phyloP scores from a whole-genome alignment of 1,140 invertebrate species.

The Battus philenor region DNA sequence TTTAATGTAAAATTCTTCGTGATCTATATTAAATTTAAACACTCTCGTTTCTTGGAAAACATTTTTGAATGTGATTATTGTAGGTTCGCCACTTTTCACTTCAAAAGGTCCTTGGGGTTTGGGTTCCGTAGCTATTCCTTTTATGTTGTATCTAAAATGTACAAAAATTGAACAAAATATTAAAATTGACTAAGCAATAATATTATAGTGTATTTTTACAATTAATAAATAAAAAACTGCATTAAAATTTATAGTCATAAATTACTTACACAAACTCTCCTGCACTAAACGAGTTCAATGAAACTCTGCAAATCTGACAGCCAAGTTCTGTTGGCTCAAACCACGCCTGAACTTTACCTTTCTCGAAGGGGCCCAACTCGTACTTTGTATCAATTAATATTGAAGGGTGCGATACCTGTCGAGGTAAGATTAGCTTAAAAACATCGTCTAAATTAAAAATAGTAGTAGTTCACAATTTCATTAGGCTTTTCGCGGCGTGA shows the following conservation, averaged over 20 bases:
- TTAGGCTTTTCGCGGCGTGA: too few species aligned
- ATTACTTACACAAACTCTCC: conserved; percentile 58
- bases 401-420: conserved; percentile 50
- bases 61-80: conserved; percentile 52
- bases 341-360: conserved; percentile 54
- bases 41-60: conserved; percentile 45
- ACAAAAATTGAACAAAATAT: too few species aligned
- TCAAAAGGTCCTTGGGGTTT: conserved; percentile 55
- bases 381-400: conserved; percentile 49
- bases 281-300: conserved; percentile 46
- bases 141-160: conserved; percentile 53
- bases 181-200: too few species aligned
- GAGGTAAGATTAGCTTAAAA: too few species aligned
- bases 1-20: conserved; percentile 55
- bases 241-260: too few species aligned
- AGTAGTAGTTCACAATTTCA: too few species aligned
- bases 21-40: conserved; percentile 50
- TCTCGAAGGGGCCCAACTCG: conserved; percentile 41
- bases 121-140: conserved; percentile 41
- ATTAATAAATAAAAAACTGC: too few species aligned
- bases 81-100: conserved; percentile 40
- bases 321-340: conserved; percentile 57
- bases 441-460: too few species aligned
- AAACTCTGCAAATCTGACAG: conserved; percentile 41
- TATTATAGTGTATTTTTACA: too few species aligned